These are phyloP conservation scores for Tolmerus cingulatus DNA, from an alignment of 2,888 invertebrate genomes.

Conservation along the genomic window DNA sequence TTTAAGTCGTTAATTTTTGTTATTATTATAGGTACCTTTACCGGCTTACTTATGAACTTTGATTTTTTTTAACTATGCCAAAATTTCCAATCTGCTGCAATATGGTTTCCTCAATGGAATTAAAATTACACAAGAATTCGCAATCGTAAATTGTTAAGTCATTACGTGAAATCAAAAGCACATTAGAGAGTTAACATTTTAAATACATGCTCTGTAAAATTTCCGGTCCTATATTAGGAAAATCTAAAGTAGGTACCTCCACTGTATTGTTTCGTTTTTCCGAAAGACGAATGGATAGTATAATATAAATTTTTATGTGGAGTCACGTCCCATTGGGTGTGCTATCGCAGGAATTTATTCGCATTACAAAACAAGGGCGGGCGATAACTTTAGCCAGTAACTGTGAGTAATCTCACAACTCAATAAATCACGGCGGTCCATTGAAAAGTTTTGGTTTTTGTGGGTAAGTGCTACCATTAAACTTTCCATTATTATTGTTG, in stretches of 20 bases:
- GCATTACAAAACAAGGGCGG: background rate
- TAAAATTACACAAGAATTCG: background rate
- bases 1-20: no score
- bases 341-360: background rate
- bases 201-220: background rate
- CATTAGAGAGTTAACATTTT: background rate
- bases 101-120: no score
- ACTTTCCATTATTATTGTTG: slow-evolving; percentile 13
- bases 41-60: no score
- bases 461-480: background rate
- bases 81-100: no score
- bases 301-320: background rate
- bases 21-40: no score
- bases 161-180: background rate
- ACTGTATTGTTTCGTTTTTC: background rate
- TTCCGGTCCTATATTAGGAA: background rate
- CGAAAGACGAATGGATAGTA: background rate
- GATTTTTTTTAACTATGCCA: no score
- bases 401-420: background rate
- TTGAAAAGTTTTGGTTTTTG: slow-evolving; percentile 19
- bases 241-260: background rate
- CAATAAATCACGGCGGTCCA: slow-evolving; percentile 4
- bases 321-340: background rate
- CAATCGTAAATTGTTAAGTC: background rate
- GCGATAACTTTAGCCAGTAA: background rate